Percentiles rank a stretch among this genome's conserved stretches.
Evolutionary conservation across 2,113 vertebrate genomes (phyloP).

Genomic region (Rhinopomastus cyanomelas): DNA sequence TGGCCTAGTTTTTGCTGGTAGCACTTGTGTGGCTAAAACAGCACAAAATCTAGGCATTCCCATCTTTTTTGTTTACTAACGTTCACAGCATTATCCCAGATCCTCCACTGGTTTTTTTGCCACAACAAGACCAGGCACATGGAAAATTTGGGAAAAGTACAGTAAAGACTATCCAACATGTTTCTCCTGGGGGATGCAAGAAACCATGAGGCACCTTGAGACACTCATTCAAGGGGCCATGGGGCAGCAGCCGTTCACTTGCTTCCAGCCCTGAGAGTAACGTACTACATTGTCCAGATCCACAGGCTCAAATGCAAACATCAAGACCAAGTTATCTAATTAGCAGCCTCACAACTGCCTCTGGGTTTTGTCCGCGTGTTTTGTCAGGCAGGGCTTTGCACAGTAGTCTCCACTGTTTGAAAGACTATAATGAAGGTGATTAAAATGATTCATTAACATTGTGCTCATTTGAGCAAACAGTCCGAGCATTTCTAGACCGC

Average conservation of each 20-base stretch:
- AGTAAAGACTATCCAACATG: neutral
- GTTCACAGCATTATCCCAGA: neutral
- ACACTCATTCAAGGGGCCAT: accelerated
- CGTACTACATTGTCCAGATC: constrained; percentile 18
- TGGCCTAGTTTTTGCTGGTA: constrained; percentile 1
- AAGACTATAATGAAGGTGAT: constrained; percentile 37
- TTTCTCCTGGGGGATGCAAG: neutral
- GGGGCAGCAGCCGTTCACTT: neutral
- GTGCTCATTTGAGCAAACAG: constrained; percentile 11
- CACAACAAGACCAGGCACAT: neutral
- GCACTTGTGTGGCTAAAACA: neutral
- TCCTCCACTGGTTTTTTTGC: neutral
- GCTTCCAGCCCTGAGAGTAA: constrained; percentile 41
- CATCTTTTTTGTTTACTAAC: neutral
- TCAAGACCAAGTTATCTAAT: constrained; percentile 50
- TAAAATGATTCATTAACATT: constrained; percentile 57
- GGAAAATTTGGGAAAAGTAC: neutral
- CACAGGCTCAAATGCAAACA: constrained; percentile 53
- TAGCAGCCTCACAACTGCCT: constrained; percentile 39
- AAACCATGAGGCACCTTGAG: neutral
- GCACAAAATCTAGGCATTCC: neutral
- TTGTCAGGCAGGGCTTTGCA: neutral
- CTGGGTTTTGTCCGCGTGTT: neutral
- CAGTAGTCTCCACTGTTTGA: constrained; percentile 8
- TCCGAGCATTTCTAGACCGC: constrained; percentile 38